These are phyloP conservation scores for Phortica okadai DNA, from an alignment of 2,888 invertebrate species.

Conservation along the genomic window DNA sequence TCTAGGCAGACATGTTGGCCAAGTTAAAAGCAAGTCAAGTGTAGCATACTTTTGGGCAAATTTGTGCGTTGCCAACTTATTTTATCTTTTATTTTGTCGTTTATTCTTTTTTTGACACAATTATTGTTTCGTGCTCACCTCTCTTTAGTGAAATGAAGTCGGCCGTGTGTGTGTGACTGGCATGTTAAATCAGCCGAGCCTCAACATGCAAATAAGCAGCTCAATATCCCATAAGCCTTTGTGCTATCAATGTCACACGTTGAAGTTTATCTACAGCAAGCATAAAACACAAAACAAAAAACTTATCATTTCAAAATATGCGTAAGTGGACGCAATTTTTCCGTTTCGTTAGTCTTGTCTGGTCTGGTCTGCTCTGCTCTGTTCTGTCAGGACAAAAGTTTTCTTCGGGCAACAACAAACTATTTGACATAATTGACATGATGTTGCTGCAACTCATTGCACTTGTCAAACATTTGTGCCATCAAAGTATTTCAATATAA, in stretches of 20 bases:
- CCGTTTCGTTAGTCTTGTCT: not conserved
- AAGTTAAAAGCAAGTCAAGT: not conserved
- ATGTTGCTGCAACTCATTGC: not conserved
- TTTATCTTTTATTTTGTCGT: too few relatives aligned
- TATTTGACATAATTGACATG: not conserved
- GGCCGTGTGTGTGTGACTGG: not conserved
- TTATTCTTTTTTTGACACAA: too few relatives aligned
- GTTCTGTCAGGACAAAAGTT: too few relatives aligned
- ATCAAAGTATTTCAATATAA: conserved; percentile 11
- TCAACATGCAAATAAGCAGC: conserved; percentile 2
- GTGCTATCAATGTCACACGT: not conserved
- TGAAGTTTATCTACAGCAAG: too few relatives aligned
- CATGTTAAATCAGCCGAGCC: not conserved
- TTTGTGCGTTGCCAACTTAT: too few relatives aligned
- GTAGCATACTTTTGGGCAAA: not conserved
- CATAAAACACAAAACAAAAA: not conserved
- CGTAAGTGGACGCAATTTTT: not conserved
- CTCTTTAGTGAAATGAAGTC: not conserved
- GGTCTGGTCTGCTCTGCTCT: not conserved
- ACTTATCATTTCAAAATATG: not conserved
- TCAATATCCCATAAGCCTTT: not conserved
- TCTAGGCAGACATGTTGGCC: not conserved
- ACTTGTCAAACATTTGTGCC: not conserved
- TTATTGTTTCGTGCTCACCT: not conserved
- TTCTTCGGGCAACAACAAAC: not conserved